Conservation (phyloP, 2,888 invertebrate genomes). For the Perizoma affinitatum region DNA sequence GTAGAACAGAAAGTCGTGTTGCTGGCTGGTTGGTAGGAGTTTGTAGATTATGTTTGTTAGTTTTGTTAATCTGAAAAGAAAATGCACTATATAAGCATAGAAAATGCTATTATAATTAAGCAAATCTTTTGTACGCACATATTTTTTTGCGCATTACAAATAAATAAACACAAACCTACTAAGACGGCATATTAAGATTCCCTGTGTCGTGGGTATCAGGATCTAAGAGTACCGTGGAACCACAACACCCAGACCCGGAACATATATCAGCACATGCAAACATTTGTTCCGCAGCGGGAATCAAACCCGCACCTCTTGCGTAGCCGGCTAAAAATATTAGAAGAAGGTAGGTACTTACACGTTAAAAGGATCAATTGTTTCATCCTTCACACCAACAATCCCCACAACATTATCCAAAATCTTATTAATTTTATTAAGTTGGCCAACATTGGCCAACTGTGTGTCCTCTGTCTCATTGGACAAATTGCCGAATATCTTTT, state of each 20-base stretch:
- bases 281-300: too few species aligned
- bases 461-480: slow-evolving; percentile 35
- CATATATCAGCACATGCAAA: too few species aligned
- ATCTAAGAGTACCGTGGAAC: too few species aligned
- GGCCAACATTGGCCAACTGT: slow-evolving; percentile 24
- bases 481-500: slow-evolving; percentile 53
- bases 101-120: background rate
- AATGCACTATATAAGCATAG: background rate
- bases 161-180: too few species aligned
- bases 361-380: slow-evolving; percentile 58
- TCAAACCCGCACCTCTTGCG: too few species aligned
- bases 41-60: slow-evolving; percentile 61
- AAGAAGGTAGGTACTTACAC: slow-evolving; percentile 59
- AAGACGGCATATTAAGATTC: too few species aligned
- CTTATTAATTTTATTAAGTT: slow-evolving; percentile 42
- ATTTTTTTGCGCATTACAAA: too few species aligned
- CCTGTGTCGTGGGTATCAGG: too few species aligned
- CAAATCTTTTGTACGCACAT: too few species aligned
- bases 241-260: too few species aligned
- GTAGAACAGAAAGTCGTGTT: slow-evolving; percentile 68
- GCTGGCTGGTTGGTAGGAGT: slow-evolving; percentile 58
- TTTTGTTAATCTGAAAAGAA: slow-evolving; percentile 62
- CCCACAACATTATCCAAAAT: slow-evolving; percentile 53
- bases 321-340: background rate
- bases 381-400: slow-evolving; percentile 42